Evolutionary conservation across 2,888 invertebrate genomes (phyloP).

Genomic region (Hirudinaria manillensis): DNA sequence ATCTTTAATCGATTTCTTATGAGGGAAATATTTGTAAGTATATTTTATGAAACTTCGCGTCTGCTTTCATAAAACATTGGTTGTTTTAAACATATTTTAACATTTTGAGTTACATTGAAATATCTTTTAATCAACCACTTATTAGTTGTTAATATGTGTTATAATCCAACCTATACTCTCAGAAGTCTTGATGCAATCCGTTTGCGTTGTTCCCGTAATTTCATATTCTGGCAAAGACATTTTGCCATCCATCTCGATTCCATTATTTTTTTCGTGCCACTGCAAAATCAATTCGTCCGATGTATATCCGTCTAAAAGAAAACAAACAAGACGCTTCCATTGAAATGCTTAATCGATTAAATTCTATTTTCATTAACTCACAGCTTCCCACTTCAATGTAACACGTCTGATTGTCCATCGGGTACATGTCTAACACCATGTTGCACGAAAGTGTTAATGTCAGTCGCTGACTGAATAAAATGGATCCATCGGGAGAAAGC

Average conservation of each 20-base stretch:
- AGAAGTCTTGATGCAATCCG: background rate
- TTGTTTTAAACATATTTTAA: too few species aligned
- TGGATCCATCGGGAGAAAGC: conserved; percentile 82
- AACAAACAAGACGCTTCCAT: too few species aligned
- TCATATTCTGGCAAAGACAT: background rate
- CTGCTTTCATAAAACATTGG: too few species aligned
- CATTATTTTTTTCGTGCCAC: background rate
- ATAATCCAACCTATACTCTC: too few species aligned
- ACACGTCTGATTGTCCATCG: conserved; percentile 77
- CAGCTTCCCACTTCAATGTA: conserved; percentile 73
- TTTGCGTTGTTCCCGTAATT: background rate
- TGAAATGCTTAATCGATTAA: too few species aligned
- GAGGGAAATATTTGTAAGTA: too few species aligned
- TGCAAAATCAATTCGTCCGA: background rate
- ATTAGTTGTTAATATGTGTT: too few species aligned
- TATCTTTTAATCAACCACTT: too few species aligned
- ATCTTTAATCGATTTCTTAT: too few species aligned
- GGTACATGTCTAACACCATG: conserved; percentile 66
- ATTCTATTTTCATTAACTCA: conserved; percentile 57
- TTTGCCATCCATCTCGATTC: background rate
- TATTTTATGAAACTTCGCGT: too few species aligned
- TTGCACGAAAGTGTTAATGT: conserved; percentile 74
- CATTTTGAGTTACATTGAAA: too few species aligned
- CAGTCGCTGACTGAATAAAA: conserved; percentile 64
- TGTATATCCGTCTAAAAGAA: background rate